Base-by-base conservation (phyloP, 1,140 invertebrate species). In the Dysdera silvatica region DNA sequence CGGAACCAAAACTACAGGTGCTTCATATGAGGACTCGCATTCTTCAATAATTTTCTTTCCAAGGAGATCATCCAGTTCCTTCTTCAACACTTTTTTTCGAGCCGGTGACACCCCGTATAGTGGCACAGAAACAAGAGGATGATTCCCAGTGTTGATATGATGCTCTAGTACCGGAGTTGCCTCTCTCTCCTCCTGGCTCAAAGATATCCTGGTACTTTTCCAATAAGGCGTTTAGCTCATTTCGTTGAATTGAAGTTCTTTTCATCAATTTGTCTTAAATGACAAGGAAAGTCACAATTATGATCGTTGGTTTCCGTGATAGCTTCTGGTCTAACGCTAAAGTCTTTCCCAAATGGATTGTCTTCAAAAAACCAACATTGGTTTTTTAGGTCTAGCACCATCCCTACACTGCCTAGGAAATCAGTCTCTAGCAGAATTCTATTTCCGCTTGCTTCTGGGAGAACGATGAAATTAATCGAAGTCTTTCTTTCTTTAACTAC, bases 1-100 rank as follows among this genome's bases (percentile, higher is more conserved):
- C 12, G 32, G 32, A 32, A 70, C 67, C 20, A 71, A 43, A 10
- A 69, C 53, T 4, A 69, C 61, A 26, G 69, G 69, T 28, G 33
- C 47, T 1, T 66, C 3, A 53, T 55, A 73, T 14, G 67, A 59
- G 14, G 57, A 61, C 31, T 37, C 52, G 3, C 66, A 66, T 23
- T 35, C 51, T 47, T 62, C 43, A 28, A 73, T 70, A 2, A 71
- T 57, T 5, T 52, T 57, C 4, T 55, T 33, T n/a, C 67, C 23
- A 33, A 71, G 37, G 33, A 71, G 53, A 35, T 74, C 59, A 23
- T 68, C 10, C 8, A 71, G 28, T 16, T 66, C n/a, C 24, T 53
- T 20, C n/a, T 41, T n/a, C 20, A 73, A 63, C 20, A 40, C 18
- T 35, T 69, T 26, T 57, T 52, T 56, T 23, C 67, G 43, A 4